phyloP scores from a whole-genome alignment of 2,888 invertebrate genomes.

The Folsomia manolachei region DNA sequence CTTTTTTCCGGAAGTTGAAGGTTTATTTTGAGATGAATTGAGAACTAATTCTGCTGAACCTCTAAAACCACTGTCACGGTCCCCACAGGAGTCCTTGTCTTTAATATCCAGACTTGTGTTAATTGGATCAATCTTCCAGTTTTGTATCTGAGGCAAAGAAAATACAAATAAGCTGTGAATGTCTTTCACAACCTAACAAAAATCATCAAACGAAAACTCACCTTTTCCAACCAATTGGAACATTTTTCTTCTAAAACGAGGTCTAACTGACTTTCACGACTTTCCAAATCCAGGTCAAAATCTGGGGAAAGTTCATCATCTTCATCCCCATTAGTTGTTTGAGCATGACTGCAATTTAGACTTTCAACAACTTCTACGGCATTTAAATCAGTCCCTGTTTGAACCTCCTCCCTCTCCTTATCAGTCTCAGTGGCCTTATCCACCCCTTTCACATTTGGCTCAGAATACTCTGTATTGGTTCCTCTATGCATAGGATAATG shows the following conservation, averaged over 20 bases:
- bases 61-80: slow-evolving; percentile 43
- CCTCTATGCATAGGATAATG: not conserved
- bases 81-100: slow-evolving; percentile 43
- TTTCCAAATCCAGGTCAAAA: not conserved
- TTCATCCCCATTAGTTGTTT: not conserved
- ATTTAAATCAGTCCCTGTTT: not conserved
- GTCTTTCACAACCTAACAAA: no score
- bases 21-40: slow-evolving; percentile 5
- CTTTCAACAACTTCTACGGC: not conserved
- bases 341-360: not conserved
- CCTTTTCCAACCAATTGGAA: slow-evolving; percentile 49
- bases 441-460: not conserved
- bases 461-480: not conserved
- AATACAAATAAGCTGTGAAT: no score
- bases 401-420: not conserved
- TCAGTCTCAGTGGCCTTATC: slow-evolving; percentile 37
- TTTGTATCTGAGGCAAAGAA: slow-evolving; percentile 38
- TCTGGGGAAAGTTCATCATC: not conserved
- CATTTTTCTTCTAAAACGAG: slow-evolving; percentile 41
- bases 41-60: slow-evolving; percentile 36
- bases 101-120: slow-evolving; percentile 23
- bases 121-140: slow-evolving; percentile 44
- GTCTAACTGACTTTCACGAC: not conserved
- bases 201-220: slow-evolving; percentile 15
- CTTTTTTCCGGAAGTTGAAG: not conserved